These are phyloP conservation scores for Perizoma flavofasciatum DNA, from an alignment of 2,888 invertebrate genomes.

Conservation along the genomic window DNA sequence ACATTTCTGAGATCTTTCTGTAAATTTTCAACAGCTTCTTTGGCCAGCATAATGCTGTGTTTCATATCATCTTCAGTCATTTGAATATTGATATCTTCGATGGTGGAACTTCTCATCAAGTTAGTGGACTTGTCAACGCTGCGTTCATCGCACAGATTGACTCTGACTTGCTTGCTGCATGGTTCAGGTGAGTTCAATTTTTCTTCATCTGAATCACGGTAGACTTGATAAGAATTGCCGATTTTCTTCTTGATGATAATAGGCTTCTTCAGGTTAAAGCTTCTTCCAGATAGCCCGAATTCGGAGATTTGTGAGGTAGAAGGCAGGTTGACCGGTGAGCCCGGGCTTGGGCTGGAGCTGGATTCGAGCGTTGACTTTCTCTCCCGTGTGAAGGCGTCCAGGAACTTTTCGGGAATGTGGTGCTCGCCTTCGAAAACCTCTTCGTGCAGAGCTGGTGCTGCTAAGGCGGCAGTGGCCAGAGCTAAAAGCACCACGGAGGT, in stretches of 20 bases:
- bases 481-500: conserved; percentile 65
- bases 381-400: conserved; percentile 47
- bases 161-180: conserved; percentile 67
- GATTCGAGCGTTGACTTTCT: conserved; percentile 55
- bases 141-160: conserved; percentile 64
- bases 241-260: conserved; percentile 66
- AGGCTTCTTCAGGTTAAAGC: conserved; percentile 57
- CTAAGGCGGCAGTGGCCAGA: conserved; percentile 57
- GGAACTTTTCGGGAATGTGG: conserved; percentile 17
- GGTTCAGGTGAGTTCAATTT: conserved; percentile 57
- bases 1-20: conserved; percentile 61
- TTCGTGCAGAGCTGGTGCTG: conserved; percentile 59
- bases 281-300: conserved; percentile 48
- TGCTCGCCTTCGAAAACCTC: conserved; percentile 41
- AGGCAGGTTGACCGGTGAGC: conserved; percentile 20
- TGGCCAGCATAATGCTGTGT: conserved; percentile 67
- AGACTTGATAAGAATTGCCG: conserved; percentile 56
- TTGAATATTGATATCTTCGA: conserved; percentile 41
- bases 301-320: conserved; percentile 32
- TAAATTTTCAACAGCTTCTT: conserved; percentile 70
- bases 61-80: conserved; percentile 61
- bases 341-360: conserved; percentile 20
- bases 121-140: conserved; percentile 44
- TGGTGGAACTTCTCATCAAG: conserved; percentile 42
- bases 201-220: conserved; percentile 70